A percentile compares a stretch with the other conserved stretches of the same genome.
Conservation (phyloP, 2,888 invertebrate genomes). For the Tuberolachnus salignus region DNA sequence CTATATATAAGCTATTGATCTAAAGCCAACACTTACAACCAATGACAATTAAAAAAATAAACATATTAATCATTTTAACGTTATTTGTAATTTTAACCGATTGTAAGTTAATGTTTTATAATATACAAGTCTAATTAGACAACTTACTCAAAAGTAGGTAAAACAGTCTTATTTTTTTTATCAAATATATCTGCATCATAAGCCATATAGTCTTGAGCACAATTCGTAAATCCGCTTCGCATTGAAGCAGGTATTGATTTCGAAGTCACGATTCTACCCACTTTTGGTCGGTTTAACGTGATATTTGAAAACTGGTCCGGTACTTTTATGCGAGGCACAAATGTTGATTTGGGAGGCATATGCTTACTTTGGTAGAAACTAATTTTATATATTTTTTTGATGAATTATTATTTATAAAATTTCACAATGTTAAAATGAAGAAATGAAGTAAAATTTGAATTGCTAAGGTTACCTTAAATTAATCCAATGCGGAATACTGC, state of each 20-base stretch:
- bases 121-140: no score
- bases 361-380: conserved; percentile 47
- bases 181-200: conserved; percentile 31
- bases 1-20: no score
- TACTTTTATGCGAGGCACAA: conserved; percentile 91
- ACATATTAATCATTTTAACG: no score
- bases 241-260: conserved; percentile 22
- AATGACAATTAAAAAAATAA: no score
- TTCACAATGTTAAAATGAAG: not conserved
- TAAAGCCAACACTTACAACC: no score
- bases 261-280: conserved; percentile 4
- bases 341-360: conserved; percentile 62
- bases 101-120: no score
- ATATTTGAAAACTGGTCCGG: conserved; percentile 66
- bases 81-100: no score
- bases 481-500: conserved; percentile 98
- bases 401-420: conserved; percentile 59
- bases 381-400: not conserved
- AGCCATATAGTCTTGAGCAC: conserved; percentile 29
- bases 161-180: not conserved
- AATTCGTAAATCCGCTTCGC: conserved; percentile 15
- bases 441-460: conserved; percentile 62
- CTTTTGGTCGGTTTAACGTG: conserved; percentile 60
- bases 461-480: conserved; percentile 73
- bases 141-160: conserved; percentile 14